These are phyloP conservation scores for Hydropsyche tenuis DNA, from an alignment of 1,140 invertebrate species.

Conservation along the genomic window DNA sequence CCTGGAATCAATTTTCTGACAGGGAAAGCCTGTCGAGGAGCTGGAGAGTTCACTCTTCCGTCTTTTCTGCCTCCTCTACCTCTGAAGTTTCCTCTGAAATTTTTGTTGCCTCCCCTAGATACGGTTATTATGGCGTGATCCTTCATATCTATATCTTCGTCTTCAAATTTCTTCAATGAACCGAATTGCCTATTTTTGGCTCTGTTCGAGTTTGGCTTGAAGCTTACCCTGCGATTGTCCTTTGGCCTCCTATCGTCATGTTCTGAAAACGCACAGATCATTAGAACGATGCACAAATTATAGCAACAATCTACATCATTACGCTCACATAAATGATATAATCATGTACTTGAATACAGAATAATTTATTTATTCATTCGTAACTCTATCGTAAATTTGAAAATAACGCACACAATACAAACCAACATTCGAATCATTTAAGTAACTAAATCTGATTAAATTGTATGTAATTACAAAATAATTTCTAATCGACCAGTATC, in stretches of 20 bases:
- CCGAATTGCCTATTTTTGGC: constrained; percentile 56
- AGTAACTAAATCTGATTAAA: too few relatives aligned
- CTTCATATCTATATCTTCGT: constrained; percentile 68
- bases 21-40: constrained; percentile 52
- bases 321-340: too few relatives aligned
- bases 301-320: too few relatives aligned
- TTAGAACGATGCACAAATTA: too few relatives aligned
- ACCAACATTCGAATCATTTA: too few relatives aligned
- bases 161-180: constrained; percentile 57
- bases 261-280: background rate
- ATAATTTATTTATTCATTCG: too few relatives aligned
- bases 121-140: constrained; percentile 48
- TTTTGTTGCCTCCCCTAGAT: constrained; percentile 49
- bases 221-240: constrained; percentile 60
- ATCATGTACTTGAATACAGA: too few relatives aligned
- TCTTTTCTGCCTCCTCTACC: constrained; percentile 51
- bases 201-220: constrained; percentile 62
- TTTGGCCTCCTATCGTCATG: constrained; percentile 19
- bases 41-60: constrained; percentile 58
- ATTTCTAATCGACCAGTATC: too few relatives aligned
- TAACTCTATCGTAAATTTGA: too few relatives aligned
- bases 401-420: too few relatives aligned
- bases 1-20: constrained; percentile 60
- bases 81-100: constrained; percentile 52
- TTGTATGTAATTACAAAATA: too few relatives aligned